phyloP scores from a whole-genome alignment of 1,140 invertebrate genomes.

The Aleiodes sp. region DNA sequence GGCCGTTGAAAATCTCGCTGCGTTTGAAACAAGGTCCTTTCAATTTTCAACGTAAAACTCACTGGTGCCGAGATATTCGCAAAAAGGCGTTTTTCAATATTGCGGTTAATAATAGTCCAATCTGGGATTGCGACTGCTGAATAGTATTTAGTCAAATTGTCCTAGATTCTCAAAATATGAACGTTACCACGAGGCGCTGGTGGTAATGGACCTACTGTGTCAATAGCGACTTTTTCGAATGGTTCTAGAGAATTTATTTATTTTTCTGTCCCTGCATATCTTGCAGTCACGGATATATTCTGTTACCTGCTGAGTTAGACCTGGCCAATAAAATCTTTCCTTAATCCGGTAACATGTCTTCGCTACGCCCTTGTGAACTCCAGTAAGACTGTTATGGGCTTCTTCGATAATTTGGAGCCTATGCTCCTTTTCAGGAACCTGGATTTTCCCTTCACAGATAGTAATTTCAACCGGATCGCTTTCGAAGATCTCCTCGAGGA shows the following conservation, averaged over 20 bases:
- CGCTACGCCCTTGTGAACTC: constrained; percentile 27
- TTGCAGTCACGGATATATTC: not conserved
- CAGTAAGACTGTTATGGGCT: constrained; percentile 10
- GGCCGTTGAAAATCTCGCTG: too few relatives aligned
- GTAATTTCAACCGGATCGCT: not conserved
- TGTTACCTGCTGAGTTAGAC: not conserved
- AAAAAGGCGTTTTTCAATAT: too few relatives aligned
- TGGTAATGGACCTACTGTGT: constrained; percentile 16
- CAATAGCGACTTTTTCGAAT: constrained; percentile 29
- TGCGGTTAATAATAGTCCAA: too few relatives aligned
- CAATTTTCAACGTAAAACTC: too few relatives aligned
- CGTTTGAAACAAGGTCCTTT: too few relatives aligned
- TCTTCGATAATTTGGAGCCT: constrained; percentile 21
- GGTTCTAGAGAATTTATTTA: constrained; percentile 1
- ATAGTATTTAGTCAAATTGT: constrained; percentile 47
- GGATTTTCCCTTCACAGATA: constrained; percentile 7
- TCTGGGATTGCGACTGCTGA: constrained; percentile 35
- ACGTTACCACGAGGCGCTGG: constrained; percentile 1
- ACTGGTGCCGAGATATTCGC: too few relatives aligned
- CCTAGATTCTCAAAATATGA: constrained; percentile 40
- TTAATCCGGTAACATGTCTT: not conserved
- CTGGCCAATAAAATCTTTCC: constrained; percentile 12
- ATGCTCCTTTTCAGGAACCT: not conserved
- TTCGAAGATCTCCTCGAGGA: not conserved
- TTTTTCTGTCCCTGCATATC: not conserved